Evolutionary conservation across 2,888 invertebrate species (phyloP).

Genomic region (Hymenopus coronatus): DNA sequence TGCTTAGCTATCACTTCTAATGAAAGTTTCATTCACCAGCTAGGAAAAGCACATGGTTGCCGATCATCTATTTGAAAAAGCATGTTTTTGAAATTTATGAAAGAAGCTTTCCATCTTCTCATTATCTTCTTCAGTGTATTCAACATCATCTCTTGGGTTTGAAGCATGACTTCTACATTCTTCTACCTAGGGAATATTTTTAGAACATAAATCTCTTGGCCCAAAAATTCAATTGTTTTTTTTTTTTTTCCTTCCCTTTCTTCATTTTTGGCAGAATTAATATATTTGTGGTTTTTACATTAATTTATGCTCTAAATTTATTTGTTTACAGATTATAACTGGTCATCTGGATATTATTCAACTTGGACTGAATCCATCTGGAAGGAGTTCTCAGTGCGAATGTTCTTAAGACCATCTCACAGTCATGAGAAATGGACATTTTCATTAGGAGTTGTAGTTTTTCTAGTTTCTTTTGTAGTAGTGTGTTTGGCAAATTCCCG

Average conservation of each 20-base stretch:
- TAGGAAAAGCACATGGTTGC: too few species aligned
- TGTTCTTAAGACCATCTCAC: slow-evolving; percentile 70
- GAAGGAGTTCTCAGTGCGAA: slow-evolving; percentile 67
- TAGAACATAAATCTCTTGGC: too few species aligned
- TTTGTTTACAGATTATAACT: slow-evolving; percentile 65
- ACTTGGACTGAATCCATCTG: slow-evolving; percentile 90
- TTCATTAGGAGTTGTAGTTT: slow-evolving; percentile 52
- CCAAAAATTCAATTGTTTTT: neutral
- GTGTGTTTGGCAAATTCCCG: slow-evolving; percentile 54
- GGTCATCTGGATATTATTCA: slow-evolving; percentile 72
- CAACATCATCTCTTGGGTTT: too few species aligned
- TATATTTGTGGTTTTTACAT: neutral
- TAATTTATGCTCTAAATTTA: neutral
- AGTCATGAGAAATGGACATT: slow-evolving; percentile 54
- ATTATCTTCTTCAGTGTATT: too few species aligned
- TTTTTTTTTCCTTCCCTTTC: neutral
- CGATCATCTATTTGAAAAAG: too few species aligned
- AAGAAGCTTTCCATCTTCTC: too few species aligned
- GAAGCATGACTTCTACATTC: too few species aligned
- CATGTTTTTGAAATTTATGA: too few species aligned
- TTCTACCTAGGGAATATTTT: too few species aligned
- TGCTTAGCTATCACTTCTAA: too few species aligned
- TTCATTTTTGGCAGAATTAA: neutral
- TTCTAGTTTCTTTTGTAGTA: slow-evolving; percentile 51
- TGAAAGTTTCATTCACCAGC: too few species aligned